Evolutionary conservation across 2,888 invertebrate genomes (phyloP).

Genomic region (Orchesella flavescens): DNA sequence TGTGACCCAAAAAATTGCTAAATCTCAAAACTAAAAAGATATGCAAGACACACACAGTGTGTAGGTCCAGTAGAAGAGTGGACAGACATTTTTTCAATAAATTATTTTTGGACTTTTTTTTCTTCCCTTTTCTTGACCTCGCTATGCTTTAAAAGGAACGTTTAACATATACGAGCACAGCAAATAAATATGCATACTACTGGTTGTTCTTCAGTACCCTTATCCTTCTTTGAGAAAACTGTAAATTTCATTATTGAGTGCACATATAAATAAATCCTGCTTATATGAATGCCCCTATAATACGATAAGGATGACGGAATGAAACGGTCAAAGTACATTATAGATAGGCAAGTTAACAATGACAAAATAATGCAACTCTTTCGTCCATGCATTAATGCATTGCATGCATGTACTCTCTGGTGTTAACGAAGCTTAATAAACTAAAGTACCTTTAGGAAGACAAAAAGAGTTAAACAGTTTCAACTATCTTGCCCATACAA

Average conservation of each 20-base stretch:
- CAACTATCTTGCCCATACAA: background rate
- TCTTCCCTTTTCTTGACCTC: slow-evolving; percentile 31
- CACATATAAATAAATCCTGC: background rate
- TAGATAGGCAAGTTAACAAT: background rate
- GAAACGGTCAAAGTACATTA: slow-evolving; percentile 15
- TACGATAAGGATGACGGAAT: background rate
- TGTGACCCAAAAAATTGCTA: slow-evolving; percentile 53
- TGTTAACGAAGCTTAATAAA: slow-evolving; percentile 9
- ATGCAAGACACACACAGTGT: slow-evolving; percentile 26
- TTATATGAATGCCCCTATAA: too few species aligned
- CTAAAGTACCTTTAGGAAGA: slow-evolving; percentile 14
- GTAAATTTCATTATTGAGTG: slow-evolving; percentile 35
- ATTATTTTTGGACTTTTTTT: slow-evolving; percentile 52
- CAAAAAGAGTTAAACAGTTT: slow-evolving; percentile 31
- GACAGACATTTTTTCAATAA: slow-evolving; percentile 47
- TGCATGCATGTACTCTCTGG: background rate
- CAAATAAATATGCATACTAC: background rate
- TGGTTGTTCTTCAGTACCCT: background rate
- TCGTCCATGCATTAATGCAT: background rate
- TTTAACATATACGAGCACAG: background rate
- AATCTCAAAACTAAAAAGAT: slow-evolving; percentile 51
- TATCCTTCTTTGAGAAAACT: slow-evolving; percentile 36
- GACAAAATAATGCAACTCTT: too few species aligned
- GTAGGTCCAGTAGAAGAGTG: slow-evolving; percentile 24
- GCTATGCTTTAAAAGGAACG: slow-evolving; percentile 23